Evolutionary conservation across 2,797 vertebrate genomes (phyloP).

Genomic region (Lutjanus campechanus): DNA sequence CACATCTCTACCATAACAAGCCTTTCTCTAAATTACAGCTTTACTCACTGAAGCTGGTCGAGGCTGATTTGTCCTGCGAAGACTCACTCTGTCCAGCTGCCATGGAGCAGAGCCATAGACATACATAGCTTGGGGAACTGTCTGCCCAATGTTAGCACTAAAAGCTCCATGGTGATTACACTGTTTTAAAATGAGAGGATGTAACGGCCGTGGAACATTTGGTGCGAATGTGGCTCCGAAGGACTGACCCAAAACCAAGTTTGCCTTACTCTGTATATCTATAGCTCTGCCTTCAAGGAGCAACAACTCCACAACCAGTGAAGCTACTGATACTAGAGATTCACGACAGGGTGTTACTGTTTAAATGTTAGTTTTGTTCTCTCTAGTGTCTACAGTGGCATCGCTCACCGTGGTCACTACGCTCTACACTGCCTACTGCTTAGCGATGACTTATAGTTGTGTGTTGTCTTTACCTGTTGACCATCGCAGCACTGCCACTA

Average conservation of each 20-base stretch:
- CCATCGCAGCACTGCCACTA: constrained; percentile 23
- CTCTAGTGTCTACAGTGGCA: constrained; percentile 18
- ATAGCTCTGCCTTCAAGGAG: constrained; percentile 73
- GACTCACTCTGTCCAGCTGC: constrained; percentile 26
- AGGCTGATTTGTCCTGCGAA: constrained; percentile 7
- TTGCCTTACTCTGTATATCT: constrained; percentile 79
- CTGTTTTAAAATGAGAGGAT: constrained; percentile 38
- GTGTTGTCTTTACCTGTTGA: constrained; percentile 4
- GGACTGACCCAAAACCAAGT: constrained; percentile 68
- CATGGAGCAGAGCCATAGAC: constrained; percentile 77
- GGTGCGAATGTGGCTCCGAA: constrained; percentile 54
- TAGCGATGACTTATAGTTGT: constrained; percentile 22
- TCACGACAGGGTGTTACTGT: constrained; percentile 69
- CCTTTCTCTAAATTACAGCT: constrained; percentile 54
- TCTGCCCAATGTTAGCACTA: constrained; percentile 51
- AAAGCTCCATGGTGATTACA: constrained; percentile 57
- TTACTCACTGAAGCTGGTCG: constrained; percentile 28
- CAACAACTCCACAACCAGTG: constrained; percentile 54
- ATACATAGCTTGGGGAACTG: constrained; percentile 66
- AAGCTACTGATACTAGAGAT: constrained; percentile 61
- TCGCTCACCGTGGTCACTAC: constrained; percentile 42
- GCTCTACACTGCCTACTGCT: constrained; percentile 68
- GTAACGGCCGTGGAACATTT: constrained; percentile 57
- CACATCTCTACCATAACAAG: constrained; percentile 55
- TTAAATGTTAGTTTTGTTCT: constrained; percentile 6